Evolutionary conservation across 1,140 invertebrate genomes (phyloP), one percentile per base, ranked within the genome.

Genomic region (Brachionus sp.): DNA sequence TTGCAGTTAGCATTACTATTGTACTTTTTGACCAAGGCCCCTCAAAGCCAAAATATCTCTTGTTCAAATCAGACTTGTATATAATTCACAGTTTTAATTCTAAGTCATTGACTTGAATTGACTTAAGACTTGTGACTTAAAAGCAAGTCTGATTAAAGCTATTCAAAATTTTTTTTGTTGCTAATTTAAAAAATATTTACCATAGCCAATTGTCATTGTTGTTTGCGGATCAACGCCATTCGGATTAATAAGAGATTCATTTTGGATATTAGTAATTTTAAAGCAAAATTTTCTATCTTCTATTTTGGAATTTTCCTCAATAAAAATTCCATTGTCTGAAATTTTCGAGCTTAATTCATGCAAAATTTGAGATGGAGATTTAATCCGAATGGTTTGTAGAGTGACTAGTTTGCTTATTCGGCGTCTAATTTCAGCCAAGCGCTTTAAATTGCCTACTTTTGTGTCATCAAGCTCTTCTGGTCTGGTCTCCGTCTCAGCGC

Each of bases 321-420:
- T 10, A 66, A 50, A 80, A 33, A 35, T 66, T 19, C 46, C 77
- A 19, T 7, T 80, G 5, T 80, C 62, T 13, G 33, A 6, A 7
- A 66, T 80, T 66, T 80, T 62, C 1, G 50, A 3, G 29, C 50
- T 62, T 13, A 80, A 39, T 62, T 80, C 77, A 23, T 80, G 77
- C 37, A 80, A 37, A 13, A 80, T 62, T 80, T 80, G 77, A 3
- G 77, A 35, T 19, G 77, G 16, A 25, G 70, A 29, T 19, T 75
- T 75, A 19, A 46, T 35, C 12, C 13, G 16, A 5, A 75, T 33
- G 9, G 19, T 75, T 9, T 44, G 19, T 46, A 16, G n/a, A 46
- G 37, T 75, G 7, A 75, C 37, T 1, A 75, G 6, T 46, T 75
- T 75, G 3, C 10, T 23, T 35, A 75, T 75, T 46, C 70, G 16